Conservation (phyloP, 2,797 vertebrate genomes). For the Characodon lateralis region DNA sequence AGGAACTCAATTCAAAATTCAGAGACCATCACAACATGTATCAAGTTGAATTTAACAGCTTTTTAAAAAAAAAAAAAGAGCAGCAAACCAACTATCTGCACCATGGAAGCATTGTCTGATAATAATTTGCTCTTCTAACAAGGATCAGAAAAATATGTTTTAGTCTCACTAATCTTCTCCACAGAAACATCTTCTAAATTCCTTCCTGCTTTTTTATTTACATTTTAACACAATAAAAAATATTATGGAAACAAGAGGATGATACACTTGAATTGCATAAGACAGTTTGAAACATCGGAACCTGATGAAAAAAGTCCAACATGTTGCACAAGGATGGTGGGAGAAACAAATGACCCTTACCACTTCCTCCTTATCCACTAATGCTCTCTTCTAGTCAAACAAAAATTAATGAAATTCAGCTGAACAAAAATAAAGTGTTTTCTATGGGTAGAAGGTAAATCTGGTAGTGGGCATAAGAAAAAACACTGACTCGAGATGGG, state of each 20-base stretch:
- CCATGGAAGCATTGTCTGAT: slow-evolving; percentile 11
- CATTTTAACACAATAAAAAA: not conserved
- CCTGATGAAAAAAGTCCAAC: not conserved
- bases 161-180: slow-evolving; percentile 23
- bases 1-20: slow-evolving; percentile 18
- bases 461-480: slow-evolving; percentile 47
- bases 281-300: not conserved
- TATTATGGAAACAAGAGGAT: not conserved
- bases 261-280: not conserved
- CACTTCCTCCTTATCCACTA: slow-evolving; percentile 2
- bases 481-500: slow-evolving; percentile 30
- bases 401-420: slow-evolving; percentile 22
- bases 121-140: slow-evolving; percentile 39
- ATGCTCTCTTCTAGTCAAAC: slow-evolving; percentile 7
- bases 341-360: slow-evolving; percentile 9
- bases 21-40: slow-evolving; percentile 16
- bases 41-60: slow-evolving; percentile 15
- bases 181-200: slow-evolving; percentile 9
- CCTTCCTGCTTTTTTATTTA: not conserved
- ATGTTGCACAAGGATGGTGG: slow-evolving; percentile 10
- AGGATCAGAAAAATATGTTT: slow-evolving; percentile 23
- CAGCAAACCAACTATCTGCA: slow-evolving; percentile 10
- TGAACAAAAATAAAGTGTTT: slow-evolving; percentile 42
- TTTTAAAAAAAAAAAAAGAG: slow-evolving; percentile 24
- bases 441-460: slow-evolving; percentile 30